These are phyloP conservation scores for Eledona agricola DNA, from an alignment of 2,888 invertebrate genomes.

Conservation along the genomic window DNA sequence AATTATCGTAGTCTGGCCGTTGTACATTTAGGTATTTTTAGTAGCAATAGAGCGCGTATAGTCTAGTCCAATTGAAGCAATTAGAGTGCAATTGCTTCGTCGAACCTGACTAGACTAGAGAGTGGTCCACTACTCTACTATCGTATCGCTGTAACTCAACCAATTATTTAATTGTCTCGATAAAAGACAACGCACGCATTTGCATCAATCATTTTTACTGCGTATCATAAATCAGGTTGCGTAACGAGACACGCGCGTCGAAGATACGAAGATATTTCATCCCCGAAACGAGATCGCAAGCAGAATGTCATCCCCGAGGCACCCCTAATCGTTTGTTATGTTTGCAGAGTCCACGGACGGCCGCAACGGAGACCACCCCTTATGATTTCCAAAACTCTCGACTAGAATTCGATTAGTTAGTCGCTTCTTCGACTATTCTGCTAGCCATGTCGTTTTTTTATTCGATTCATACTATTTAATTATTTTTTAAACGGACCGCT, in stretches of 20 bases:
- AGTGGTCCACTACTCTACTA: slow-evolving; percentile 30
- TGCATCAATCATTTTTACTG: slow-evolving; percentile 19
- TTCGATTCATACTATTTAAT: slow-evolving; percentile 16
- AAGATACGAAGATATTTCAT: too few relatives aligned
- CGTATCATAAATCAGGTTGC: slow-evolving; percentile 21
- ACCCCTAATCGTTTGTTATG: slow-evolving; percentile 31
- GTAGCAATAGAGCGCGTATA: slow-evolving; percentile 17
- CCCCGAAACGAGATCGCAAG: slow-evolving; percentile 39
- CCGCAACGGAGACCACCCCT: slow-evolving; percentile 41
- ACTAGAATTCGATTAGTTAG: slow-evolving; percentile 33
- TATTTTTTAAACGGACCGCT: slow-evolving; percentile 13
- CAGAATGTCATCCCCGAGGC: slow-evolving; percentile 43
- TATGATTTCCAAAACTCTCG: slow-evolving; percentile 33
- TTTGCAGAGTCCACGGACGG: slow-evolving; percentile 45
- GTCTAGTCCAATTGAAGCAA: slow-evolving; percentile 40
- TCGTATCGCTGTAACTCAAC: slow-evolving; percentile 8
- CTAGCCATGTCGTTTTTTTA: slow-evolving; percentile 40
- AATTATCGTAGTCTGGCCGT: slow-evolving; percentile 8
- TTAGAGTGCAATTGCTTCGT: slow-evolving; percentile 40
- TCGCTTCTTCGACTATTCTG: slow-evolving; percentile 44
- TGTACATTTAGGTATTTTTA: slow-evolving; percentile 13
- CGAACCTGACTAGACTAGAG: slow-evolving; percentile 39
- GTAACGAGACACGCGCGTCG: slow-evolving; percentile 10
- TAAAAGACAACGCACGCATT: slow-evolving; percentile 23
- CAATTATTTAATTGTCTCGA: slow-evolving; percentile 31